phyloP scores from a whole-genome alignment of 2,797 vertebrate species.

The Phaenicophaeus curvirostris region DNA sequence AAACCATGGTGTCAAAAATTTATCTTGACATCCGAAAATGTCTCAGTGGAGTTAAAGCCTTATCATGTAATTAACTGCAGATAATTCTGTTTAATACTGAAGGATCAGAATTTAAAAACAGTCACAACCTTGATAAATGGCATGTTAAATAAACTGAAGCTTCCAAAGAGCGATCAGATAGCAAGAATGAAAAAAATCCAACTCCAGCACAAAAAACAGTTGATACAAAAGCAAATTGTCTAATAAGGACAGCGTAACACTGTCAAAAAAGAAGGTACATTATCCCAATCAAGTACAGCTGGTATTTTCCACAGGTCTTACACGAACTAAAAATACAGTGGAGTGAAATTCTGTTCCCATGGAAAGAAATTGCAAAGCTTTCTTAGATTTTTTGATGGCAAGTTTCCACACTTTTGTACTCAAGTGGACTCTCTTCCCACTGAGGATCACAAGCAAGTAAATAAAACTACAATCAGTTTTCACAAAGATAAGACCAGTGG shows the following conservation, averaged over 20 bases:
- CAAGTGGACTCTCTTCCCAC: background rate
- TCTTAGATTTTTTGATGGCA: background rate
- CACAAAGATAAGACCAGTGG: background rate
- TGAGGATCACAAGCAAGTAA: background rate
- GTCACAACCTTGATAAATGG: conserved; percentile 44
- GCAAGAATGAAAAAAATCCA: conserved; percentile 16
- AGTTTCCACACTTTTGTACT: background rate
- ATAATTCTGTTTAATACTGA: conserved; percentile 62
- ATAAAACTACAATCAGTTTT: background rate
- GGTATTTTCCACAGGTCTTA: background rate
- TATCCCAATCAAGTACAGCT: background rate
- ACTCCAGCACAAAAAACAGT: background rate
- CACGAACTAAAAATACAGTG: background rate
- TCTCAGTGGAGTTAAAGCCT: conserved; percentile 53
- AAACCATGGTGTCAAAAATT: conserved; percentile 42
- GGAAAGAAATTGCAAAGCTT: background rate
- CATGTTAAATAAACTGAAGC: conserved; percentile 39
- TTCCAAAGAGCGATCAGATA: conserved; percentile 29
- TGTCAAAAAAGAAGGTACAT: background rate
- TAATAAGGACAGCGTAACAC: background rate
- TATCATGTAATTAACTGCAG: conserved; percentile 41
- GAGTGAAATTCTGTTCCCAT: background rate
- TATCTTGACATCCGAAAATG: conserved; percentile 60
- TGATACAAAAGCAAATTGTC: background rate
- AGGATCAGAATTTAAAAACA: conserved; percentile 58